Evolutionary conservation across 2,797 vertebrate species (phyloP).

Genomic region (Balearica regulorum): DNA sequence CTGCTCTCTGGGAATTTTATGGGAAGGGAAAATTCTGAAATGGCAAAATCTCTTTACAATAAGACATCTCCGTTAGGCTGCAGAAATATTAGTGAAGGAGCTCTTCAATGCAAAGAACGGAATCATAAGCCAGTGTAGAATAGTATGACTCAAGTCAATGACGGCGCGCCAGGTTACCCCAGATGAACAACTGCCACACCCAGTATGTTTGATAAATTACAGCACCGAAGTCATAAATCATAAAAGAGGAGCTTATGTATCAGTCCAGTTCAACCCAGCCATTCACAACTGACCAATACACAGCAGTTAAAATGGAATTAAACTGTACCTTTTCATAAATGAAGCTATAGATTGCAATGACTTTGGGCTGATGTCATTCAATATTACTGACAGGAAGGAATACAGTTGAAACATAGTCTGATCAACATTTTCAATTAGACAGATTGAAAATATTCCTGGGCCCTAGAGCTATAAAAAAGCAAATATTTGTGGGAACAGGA

Average conservation of each 20-base stretch:
- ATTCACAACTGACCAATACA: conserved; percentile 32
- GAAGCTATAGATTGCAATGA: conserved; percentile 30
- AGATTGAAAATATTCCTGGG: not conserved
- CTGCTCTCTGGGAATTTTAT: not conserved
- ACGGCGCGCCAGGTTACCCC: not conserved
- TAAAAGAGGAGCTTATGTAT: not conserved
- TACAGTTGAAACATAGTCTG: not conserved
- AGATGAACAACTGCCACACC: not conserved
- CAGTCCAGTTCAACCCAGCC: not conserved
- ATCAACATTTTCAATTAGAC: conserved; percentile 44
- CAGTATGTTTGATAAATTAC: not conserved
- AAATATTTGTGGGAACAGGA: not conserved
- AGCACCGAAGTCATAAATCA: not conserved
- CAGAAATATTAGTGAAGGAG: conserved; percentile 14
- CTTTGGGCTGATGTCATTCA: conserved; percentile 5
- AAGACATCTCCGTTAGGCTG: conserved; percentile 18
- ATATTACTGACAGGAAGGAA: not conserved
- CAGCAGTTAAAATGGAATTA: conserved; percentile 52
- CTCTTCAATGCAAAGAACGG: not conserved
- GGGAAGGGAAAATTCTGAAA: not conserved
- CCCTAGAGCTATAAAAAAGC: not conserved
- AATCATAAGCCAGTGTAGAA: not conserved
- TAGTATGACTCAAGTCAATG: not conserved
- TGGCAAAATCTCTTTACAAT: not conserved
- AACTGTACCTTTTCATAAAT: not conserved